Percentiles rank a stretch among this genome's conserved stretches.
phyloP scores from a whole-genome alignment of 2,888 invertebrate genomes.

The Imbricaverruca yamaguchii region DNA sequence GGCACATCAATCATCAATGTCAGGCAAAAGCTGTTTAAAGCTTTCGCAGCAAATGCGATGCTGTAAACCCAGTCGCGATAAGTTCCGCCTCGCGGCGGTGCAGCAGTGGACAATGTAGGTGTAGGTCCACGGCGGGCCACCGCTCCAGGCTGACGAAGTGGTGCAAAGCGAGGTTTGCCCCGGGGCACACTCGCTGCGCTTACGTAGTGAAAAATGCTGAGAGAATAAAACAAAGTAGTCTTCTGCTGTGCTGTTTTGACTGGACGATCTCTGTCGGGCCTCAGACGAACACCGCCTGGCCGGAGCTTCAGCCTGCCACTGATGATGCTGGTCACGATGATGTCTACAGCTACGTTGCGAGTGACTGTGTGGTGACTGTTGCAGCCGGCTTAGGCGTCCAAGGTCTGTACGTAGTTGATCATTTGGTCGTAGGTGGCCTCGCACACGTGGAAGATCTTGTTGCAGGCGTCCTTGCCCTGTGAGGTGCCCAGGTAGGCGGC shows the following conservation, averaged over 20 bases:
- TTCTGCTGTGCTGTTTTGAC: not conserved
- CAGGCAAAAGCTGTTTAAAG: constrained; percentile 8
- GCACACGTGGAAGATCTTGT: constrained; percentile 16
- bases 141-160: not conserved
- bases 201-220: not conserved
- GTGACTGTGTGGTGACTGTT: not conserved
- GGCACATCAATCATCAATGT: not conserved
- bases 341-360: not conserved
- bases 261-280: not conserved
- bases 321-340: not conserved
- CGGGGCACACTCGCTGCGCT: not conserved
- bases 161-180: not conserved
- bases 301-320: not conserved
- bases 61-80: not conserved
- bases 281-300: not conserved
- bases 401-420: not conserved
- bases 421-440: constrained; percentile 11
- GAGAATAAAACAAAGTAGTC: not conserved
- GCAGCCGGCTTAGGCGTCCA: not conserved
- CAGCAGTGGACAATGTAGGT: not conserved
- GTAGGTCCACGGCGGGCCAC: not conserved
- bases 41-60: not conserved
- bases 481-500: constrained; percentile 18
- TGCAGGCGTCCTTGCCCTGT: constrained; percentile 4
- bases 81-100: not conserved